These are phyloP conservation scores for Okamejei kenojei DNA, from an alignment of 2,797 vertebrate genomes.

Conservation along the genomic window DNA sequence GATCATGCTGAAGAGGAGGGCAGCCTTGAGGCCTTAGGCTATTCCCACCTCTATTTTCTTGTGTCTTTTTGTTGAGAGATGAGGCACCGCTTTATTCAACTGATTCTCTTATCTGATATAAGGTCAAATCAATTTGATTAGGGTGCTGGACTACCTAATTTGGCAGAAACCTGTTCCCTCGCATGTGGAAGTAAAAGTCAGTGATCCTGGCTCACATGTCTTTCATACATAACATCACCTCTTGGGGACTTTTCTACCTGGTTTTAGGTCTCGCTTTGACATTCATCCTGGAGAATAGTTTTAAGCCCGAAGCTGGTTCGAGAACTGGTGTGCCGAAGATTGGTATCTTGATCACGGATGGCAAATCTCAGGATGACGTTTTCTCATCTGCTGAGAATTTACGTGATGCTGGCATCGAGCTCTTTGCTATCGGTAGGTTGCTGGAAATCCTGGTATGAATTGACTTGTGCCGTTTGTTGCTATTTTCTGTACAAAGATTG, in stretches of 20 bases:
- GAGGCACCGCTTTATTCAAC: not conserved
- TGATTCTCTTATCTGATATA: not conserved
- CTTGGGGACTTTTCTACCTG: not conserved
- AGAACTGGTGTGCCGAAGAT: conserved; percentile 82
- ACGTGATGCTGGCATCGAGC: conserved; percentile 77
- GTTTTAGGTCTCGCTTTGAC: conserved; percentile 80
- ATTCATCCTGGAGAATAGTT: conserved; percentile 89
- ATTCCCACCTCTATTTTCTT: no score
- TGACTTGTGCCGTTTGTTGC: not conserved
- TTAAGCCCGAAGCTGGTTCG: conserved; percentile 83
- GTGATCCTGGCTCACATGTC: not conserved
- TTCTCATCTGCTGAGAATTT: conserved; percentile 80
- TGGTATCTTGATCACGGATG: conserved; percentile 92
- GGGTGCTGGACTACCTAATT: not conserved
- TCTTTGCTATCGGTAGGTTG: conserved; percentile 88
- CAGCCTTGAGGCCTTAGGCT: not conserved
- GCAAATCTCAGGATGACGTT: conserved; percentile 95
- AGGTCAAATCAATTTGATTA: not conserved
- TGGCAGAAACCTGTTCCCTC: no score
- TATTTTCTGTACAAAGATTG: not conserved
- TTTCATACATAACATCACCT: not conserved
- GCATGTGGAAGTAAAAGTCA: not conserved
- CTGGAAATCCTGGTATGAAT: not conserved
- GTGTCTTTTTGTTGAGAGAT: not conserved
- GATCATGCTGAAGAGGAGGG: not conserved